Percentiles rank a stretch among this genome's conserved stretches.
These are phyloP conservation scores for Palaemon carinicauda DNA, from an alignment of 1,140 invertebrate genomes.

Conservation along the genomic window DNA sequence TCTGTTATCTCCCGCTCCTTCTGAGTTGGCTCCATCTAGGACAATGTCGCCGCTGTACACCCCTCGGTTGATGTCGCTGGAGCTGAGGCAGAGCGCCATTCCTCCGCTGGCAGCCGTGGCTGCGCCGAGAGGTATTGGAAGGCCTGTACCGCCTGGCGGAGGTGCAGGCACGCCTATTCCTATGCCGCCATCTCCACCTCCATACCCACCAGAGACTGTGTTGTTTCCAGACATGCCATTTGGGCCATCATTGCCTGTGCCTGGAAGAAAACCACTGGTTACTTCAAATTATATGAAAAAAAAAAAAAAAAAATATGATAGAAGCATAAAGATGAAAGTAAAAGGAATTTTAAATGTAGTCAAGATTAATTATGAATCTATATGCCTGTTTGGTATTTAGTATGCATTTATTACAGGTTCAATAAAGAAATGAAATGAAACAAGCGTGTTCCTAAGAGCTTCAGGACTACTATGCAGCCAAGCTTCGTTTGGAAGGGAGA, in stretches of 20 bases:
- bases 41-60: no score
- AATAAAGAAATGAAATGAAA: no score
- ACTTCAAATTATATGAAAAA: neutral
- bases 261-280: neutral
- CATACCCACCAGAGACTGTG: conserved; percentile 15
- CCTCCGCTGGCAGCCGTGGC: conserved; percentile 44
- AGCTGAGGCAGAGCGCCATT: conserved; percentile 18
- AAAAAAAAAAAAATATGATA: neutral
- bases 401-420: no score
- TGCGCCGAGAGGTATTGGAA: conserved; percentile 38
- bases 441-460: no score
- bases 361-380: no score
- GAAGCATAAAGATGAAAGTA: neutral
- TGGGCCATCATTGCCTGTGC: conserved; percentile 20
- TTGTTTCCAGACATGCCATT: conserved; percentile 17
- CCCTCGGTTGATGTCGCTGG: neutral
- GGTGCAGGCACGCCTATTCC: conserved; percentile 43
- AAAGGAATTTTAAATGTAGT: no score
- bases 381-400: no score
- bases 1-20: no score
- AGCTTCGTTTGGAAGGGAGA: no score
- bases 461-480: no score
- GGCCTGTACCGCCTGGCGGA: conserved; percentile 37
- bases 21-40: no score
- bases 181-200: conserved; percentile 44